Base-by-base conservation (phyloP, 92 coral and sea anemone species). In the Phenganax stokvisi region DNA sequence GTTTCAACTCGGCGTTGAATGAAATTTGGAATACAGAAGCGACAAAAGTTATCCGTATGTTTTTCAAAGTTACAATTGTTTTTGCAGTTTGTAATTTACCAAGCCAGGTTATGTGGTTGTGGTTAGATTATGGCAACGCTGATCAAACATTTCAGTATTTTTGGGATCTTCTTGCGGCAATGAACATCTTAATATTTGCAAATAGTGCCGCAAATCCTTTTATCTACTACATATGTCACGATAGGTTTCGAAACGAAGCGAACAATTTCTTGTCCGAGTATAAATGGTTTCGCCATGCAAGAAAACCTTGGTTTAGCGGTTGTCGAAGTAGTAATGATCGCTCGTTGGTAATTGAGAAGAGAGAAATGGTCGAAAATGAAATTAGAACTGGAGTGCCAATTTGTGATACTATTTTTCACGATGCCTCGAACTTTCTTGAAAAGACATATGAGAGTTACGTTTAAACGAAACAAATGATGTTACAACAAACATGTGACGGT, bases 171-270 rank as follows among this genome's bases (percentile, higher is more conserved):
- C 88, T 91, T 15, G 89, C 91, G 44, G 85, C 88, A 61, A 86
- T 90, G 56, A 84, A 91, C 76, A 87, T 91, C 51, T 72, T 91
- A 61, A 87, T 92, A 1, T 91, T 91, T 81, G 90, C 97, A 44
- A 91, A 91, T 86, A 91, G 97, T 68, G 97, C 93, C 0, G 91
- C 93, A n/a, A 91, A 91, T 84, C 97, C 97, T 10, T 83, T 91
- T 28, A 89, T 92, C 66, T 91, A 91, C 65, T 83, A 89, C 51
- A 87, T 91, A 72, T 83, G 87, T 60, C 87, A 86, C 75, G 97
- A 89, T 52, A 87, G 77, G 70, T 91, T 85, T 74, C 82, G 97
- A 6, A 79, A 8, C 53, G 83, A 79, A 64, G 83, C 74, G 11
- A 47, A 7, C 28, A 54, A 56, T 53, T 79, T n/a, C 69, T 64